phyloP scores from a whole-genome alignment of 1,140 invertebrate species.

The Triops longicaudatus region DNA sequence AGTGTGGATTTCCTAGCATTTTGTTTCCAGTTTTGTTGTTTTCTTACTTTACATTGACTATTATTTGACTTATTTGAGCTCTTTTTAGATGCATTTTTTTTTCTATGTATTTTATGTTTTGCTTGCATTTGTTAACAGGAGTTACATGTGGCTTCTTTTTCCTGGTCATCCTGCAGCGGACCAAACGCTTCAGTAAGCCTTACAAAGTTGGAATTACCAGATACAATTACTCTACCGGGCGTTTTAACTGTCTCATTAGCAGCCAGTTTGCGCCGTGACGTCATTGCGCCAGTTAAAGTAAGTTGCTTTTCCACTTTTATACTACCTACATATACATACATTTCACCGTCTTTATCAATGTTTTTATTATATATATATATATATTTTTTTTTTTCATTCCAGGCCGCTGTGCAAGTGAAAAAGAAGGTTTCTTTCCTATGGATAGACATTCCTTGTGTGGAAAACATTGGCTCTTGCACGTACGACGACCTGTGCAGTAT shows the following conservation, averaged over 20 bases:
- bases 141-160: neutral
- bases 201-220: conserved; percentile 19
- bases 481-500: conserved; percentile 26
- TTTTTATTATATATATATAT: too few species aligned
- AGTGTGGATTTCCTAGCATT: too few species aligned
- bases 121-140: neutral
- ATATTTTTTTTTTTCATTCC: too few species aligned
- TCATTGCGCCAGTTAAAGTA: conserved; percentile 21
- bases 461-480: conserved; percentile 26
- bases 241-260: conserved; percentile 22
- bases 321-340: too few species aligned
- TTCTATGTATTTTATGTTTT: neutral
- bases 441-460: conserved; percentile 22
- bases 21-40: too few species aligned
- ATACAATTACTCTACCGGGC: conserved; percentile 20
- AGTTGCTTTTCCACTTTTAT: neutral
- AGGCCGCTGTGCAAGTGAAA: conserved; percentile 16
- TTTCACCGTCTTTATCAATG: too few species aligned
- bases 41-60: too few species aligned
- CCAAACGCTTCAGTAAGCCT: conserved; percentile 18
- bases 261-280: conserved; percentile 2
- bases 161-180: conserved; percentile 23
- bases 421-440: conserved; percentile 22
- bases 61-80: too few species aligned
- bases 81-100: too few species aligned